A percentile compares a stretch with the other conserved stretches of the same genome.
These are phyloP conservation scores for Tachyglossus aculeatus DNA, from an alignment of 2,797 vertebrate species.

Conservation along the genomic window DNA sequence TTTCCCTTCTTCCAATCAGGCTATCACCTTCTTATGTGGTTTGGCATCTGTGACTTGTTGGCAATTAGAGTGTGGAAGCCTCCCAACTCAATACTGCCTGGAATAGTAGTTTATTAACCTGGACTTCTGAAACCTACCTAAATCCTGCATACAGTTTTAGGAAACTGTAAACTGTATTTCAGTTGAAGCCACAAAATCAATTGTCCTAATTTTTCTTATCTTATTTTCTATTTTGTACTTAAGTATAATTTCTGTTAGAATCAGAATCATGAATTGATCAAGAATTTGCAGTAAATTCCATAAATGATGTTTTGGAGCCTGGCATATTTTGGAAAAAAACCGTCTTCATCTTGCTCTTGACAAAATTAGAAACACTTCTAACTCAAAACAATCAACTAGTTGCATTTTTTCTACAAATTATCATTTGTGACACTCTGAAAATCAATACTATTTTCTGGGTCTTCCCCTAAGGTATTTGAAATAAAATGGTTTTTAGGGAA, in stretches of 20 bases:
- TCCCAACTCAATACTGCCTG: neutral
- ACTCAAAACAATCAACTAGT: no score
- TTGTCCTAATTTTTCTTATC: neutral
- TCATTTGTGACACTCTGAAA: no score
- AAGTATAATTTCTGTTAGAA: neutral
- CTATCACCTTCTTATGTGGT: neutral
- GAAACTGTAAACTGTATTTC: fast-evolving
- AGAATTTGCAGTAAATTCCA: no score
- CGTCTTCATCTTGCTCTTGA: no score
- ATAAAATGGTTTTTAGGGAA: no score
- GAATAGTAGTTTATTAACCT: neutral
- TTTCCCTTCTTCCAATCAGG: constrained; percentile 38
- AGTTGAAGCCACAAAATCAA: neutral
- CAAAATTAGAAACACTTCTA: no score
- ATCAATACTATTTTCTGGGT: no score
- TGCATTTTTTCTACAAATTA: no score
- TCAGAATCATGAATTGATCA: neutral
- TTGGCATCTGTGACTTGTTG: constrained; percentile 53
- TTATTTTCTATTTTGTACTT: neutral
- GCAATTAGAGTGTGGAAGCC: neutral
- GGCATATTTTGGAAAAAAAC: no score
- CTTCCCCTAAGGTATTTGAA: no score
- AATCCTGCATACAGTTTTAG: neutral
- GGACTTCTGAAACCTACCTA: neutral
- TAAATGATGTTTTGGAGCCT: no score